These are phyloP conservation scores for Tetragnatha montana DNA, from an alignment of 2,888 invertebrate genomes.

Conservation along the genomic window DNA sequence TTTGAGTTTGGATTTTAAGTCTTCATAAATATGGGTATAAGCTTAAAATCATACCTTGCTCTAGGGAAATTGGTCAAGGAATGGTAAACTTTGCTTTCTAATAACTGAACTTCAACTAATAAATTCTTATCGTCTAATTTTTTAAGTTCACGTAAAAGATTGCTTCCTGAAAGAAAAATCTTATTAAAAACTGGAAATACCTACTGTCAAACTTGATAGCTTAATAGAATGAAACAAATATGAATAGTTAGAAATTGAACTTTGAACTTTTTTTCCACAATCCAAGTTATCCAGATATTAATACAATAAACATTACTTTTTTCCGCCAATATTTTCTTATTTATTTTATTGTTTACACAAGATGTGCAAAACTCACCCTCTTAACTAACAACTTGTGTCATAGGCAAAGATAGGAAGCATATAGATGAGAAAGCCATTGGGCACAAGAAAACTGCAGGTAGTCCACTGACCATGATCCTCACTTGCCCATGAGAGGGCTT, in stretches of 20 bases:
- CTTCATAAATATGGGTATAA: not conserved
- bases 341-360: no score
- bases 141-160: slow-evolving; percentile 94
- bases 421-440: no score
- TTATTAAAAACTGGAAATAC: not conserved
- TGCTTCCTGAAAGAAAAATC: slow-evolving; percentile 79
- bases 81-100: slow-evolving; percentile 99
- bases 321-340: no score
- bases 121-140: slow-evolving; percentile 99
- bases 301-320: no score
- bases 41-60: slow-evolving; percentile 78
- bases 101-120: slow-evolving; percentile 96
- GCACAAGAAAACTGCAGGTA: no score
- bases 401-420: no score
- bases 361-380: no score
- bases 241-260: not conserved
- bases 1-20: not conserved
- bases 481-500: no score
- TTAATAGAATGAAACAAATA: no score
- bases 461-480: no score
- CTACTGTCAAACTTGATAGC: no score
- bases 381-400: no score
- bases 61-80: slow-evolving; percentile 97
- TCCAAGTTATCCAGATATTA: not conserved
- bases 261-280: not conserved